These are phyloP conservation scores for Gymnarchus niloticus DNA, from an alignment of 2,113 vertebrate species.

Conservation along the genomic window DNA sequence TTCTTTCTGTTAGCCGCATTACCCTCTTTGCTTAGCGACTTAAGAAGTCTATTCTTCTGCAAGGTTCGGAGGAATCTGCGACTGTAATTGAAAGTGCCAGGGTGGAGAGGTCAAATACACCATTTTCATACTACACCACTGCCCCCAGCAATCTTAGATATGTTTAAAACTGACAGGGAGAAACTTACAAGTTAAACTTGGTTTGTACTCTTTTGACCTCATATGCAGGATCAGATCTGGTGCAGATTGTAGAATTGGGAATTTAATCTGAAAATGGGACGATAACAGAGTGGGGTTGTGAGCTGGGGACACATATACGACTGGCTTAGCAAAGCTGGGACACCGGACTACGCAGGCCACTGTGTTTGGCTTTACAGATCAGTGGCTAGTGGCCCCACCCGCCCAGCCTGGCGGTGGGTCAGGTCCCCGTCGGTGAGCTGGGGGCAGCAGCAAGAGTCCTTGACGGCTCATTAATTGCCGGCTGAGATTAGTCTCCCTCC, in stretches of 20 bases:
- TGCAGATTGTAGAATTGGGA: not conserved
- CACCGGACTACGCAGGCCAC: no score
- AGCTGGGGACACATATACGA: not conserved
- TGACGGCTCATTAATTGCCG: conserved; percentile 60
- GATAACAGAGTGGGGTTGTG: not conserved
- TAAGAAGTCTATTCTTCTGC: not conserved
- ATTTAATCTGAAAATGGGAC: not conserved
- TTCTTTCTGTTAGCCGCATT: conserved; percentile 42
- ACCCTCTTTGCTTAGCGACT: not conserved
- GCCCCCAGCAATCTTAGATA: not conserved
- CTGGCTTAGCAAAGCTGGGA: not conserved
- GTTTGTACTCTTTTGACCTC: not conserved
- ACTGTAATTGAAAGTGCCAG: not conserved
- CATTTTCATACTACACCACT: not conserved
- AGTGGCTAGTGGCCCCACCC: not conserved
- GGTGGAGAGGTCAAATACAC: not conserved
- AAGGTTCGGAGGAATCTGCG: not conserved
- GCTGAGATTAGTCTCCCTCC: conserved; percentile 51
- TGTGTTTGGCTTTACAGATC: not conserved
- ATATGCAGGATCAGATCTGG: not conserved
- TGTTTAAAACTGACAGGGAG: not conserved
- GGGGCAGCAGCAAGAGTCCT: conserved; percentile 37
- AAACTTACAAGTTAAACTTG: not conserved
- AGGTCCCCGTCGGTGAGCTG: not conserved
- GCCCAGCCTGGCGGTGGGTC: not conserved